These are phyloP conservation scores for Egretta garzetta DNA, from an alignment of 2,113 vertebrate species.

Conservation along the genomic window DNA sequence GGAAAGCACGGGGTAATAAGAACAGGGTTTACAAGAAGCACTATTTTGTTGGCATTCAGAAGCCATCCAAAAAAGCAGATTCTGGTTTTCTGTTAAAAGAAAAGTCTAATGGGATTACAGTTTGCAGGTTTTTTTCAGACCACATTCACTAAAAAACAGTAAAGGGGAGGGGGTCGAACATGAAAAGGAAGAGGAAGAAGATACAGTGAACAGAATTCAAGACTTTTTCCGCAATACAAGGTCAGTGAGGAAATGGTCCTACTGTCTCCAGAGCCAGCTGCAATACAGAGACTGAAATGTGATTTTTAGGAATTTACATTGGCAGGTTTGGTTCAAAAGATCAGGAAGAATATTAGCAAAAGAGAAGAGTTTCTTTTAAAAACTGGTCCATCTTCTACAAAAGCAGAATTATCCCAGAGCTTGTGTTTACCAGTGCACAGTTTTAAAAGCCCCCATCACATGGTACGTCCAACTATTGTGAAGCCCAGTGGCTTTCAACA, in stretches of 20 bases:
- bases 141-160: background rate
- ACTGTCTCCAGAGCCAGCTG: background rate
- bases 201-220: background rate
- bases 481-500: background rate
- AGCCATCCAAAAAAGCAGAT: background rate
- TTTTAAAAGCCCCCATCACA: background rate
- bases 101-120: background rate
- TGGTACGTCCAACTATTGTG: background rate
- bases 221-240: background rate
- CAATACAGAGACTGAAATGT: background rate
- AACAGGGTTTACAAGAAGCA: background rate
- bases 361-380: background rate
- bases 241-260: background rate
- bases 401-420: background rate
- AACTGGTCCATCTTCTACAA: background rate
- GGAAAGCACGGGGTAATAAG: background rate
- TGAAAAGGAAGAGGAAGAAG: background rate
- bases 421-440: fast-evolving
- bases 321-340: background rate
- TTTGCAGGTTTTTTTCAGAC: background rate
- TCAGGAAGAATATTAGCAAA: background rate
- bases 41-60: background rate
- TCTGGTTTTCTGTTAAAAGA: background rate
- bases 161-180: background rate
- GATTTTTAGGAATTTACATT: background rate